Percentiles rank a stretch among this genome's conserved stretches.
Conservation (phyloP, 2,888 invertebrate genomes). For the Tigriopus californicus region DNA sequence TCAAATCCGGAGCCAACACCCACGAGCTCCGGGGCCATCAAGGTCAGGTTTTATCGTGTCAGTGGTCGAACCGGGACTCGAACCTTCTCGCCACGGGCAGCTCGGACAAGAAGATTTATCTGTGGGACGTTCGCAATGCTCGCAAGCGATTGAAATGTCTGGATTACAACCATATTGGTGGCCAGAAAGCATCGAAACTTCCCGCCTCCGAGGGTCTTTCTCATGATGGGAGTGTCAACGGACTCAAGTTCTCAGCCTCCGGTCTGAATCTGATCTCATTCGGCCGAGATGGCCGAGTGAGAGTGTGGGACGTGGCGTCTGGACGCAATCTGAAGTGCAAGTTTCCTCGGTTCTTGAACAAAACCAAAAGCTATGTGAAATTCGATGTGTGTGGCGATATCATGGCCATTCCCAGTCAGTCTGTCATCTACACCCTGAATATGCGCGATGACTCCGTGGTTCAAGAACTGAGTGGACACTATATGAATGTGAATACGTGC, state of each 20-base stretch:
- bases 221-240: not conserved
- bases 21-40: not conserved
- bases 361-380: no score
- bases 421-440: no score
- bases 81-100: not conserved
- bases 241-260: not conserved
- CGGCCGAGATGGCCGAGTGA: not conserved
- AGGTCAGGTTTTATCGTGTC: not conserved
- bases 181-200: not conserved
- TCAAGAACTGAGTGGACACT: no score
- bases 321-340: no score
- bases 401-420: no score
- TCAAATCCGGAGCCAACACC: not conserved
- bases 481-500: no score
- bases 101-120: not conserved
- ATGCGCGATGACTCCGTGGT: no score
- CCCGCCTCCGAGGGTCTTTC: no score
- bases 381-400: no score
- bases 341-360: no score
- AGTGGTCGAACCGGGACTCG: not conserved
- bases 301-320: not conserved
- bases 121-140: not conserved
- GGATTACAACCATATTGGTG: not conserved
- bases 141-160: not conserved
- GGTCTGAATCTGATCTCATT: not conserved